Evolutionary conservation across 2,888 invertebrate genomes (phyloP), one percentile per base, ranked within the genome.

Genomic region (Apamea sordens): DNA sequence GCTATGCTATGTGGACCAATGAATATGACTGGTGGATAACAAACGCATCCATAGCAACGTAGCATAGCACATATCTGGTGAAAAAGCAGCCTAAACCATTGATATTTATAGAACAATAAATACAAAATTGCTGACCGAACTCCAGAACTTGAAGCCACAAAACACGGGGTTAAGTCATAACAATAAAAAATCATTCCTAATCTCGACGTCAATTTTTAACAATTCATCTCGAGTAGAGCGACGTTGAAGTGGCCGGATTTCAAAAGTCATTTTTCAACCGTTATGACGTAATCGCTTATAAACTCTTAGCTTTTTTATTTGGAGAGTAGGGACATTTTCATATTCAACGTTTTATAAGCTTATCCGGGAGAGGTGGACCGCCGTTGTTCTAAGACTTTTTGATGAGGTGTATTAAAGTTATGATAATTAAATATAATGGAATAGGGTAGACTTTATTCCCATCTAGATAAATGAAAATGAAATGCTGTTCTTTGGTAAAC

Each of bases 281-380:
- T 91, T 94, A 94, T 94, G 94, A 95, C 95, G 93, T 95, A 95
- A 95, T 96, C 95, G 95, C 93, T 95, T 95, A 95, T 93, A 93
- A 95, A 95, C 94, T 94, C 93, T 93, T 92, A 92, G 93, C 93
- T 87, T 92, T 95, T 95, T 95, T 94, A 94, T 95, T 95, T 94
- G 92, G 92, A 92, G 93, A 94, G 93, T 93, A 90, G 92, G 92
- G 69, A 86, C 93, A 93, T 92, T 95, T 95, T 94, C 93, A 94
- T 94, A 94, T 94, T 94, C 94, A 93, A 93, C 94, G 91, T 93
- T 94, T 94, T 90, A 93, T 94, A 91, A 93, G 92, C 92, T 92
- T 91, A 91, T 90, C 90, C 89, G 88, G 81, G 79, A 81, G 77
- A 79, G 80, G 77, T 83, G 68, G 76, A 74, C 77, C 77, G 80